phyloP scores from a whole-genome alignment of 2,113 vertebrate species.

The Amphilophus citrinellus region DNA sequence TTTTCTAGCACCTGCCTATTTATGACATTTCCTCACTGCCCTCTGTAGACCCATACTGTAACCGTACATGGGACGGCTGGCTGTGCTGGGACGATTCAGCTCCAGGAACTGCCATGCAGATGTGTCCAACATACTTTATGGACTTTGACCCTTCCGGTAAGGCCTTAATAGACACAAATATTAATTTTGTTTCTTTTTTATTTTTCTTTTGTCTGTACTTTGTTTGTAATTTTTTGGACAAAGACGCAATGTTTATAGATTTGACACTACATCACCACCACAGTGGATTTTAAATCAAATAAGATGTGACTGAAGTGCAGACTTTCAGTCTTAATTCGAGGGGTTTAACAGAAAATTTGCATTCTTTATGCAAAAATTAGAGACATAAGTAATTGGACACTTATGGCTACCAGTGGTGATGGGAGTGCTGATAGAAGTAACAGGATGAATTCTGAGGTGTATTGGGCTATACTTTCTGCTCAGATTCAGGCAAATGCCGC shows the following conservation, averaged over 20 bases:
- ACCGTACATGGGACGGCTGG: constrained; percentile 86
- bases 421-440: background rate
- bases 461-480: background rate
- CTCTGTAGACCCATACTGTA: constrained; percentile 78
- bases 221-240: background rate
- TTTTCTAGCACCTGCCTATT: too few species aligned
- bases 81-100: constrained; percentile 81
- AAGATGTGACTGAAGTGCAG: background rate
- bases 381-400: background rate
- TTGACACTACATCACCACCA: background rate
- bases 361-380: background rate
- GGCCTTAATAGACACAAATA: background rate
- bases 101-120: constrained; percentile 75
- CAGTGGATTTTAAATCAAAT: background rate
- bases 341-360: background rate
- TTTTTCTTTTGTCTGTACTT: too few species aligned
- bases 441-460: background rate
- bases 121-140: constrained; percentile 79
- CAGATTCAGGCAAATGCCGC: background rate
- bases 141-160: constrained; percentile 83
- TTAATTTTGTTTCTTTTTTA: background rate
- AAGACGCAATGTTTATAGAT: background rate
- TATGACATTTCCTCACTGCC: constrained; percentile 12
- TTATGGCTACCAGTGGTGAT: background rate
- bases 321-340: too few species aligned